Evolutionary conservation across 2,113 vertebrate genomes (phyloP), one percentile per base, ranked within the genome.

Genomic region (Ariopsis seemanni): DNA sequence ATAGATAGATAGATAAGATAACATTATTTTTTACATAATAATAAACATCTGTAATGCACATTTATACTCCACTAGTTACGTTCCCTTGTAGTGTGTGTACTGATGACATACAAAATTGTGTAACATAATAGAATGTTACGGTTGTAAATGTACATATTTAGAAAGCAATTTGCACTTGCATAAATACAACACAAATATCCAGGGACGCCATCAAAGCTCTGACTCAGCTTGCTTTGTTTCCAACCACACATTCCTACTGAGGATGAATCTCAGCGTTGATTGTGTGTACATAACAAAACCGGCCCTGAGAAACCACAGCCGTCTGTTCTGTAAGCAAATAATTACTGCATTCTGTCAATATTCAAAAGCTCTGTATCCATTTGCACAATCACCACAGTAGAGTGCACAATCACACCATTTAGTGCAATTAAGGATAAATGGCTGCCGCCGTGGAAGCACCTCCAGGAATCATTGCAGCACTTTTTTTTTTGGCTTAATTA

Each of bases 21-120:
- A 53, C 52, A 8, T 53, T 10, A 10, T 53, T 42, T 85, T 88
- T 88, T 62, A 87, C 48, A 87, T 87, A 85, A 90, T 88, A 82
- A 88, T 88, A 85, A 90, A 78, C 85, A 86, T 88, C 74, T 77
- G 88, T 82, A 85, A 74, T 63, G 30, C 34, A 74, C 34, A 74
- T 48, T 20, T 22, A 48, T 11, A 75, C 48, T 12, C 48, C 72
- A 75, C 1, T 52, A 52, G 52, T 52, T 52, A 25, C 11, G 5
- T 77, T 77, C 22, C 22, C 74, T n/a, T 15, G 11, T 22, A 53
- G 48, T 77, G 18, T 15, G 22, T 52, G 74, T n/a, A 77, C 74
- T n/a, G 48, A 52, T 77, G 52, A 52, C 48, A 53, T n/a, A 79
- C 75, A 27, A 17, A 52, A 79, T 55, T 17, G 52, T 55, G 7